phyloP scores from a whole-genome alignment of 2,797 vertebrate genomes.

The Apogon talboti region DNA sequence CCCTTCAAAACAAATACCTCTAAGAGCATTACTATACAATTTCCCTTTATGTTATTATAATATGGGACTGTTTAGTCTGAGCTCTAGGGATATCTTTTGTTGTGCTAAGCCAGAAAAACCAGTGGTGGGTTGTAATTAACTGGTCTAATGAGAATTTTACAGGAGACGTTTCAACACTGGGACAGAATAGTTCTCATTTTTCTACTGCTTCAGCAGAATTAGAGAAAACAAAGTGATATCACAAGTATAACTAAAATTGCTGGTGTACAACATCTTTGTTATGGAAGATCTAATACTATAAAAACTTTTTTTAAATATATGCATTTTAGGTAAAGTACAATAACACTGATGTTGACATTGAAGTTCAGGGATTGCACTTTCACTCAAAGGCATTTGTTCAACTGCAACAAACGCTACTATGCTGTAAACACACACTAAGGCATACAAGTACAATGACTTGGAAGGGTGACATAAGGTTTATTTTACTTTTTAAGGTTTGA shows the following conservation, averaged over 20 bases:
- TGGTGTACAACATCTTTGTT: too few relatives aligned
- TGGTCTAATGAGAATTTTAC: slow-evolving; percentile 56
- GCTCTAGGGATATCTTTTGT: slow-evolving; percentile 52
- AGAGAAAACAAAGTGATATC: slow-evolving; percentile 40
- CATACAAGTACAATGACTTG: not conserved
- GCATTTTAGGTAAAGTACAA: slow-evolving; percentile 5
- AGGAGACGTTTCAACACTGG: slow-evolving; percentile 38
- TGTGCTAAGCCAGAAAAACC: slow-evolving; percentile 52
- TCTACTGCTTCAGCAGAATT: not conserved
- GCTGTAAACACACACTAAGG: not conserved
- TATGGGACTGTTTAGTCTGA: slow-evolving; percentile 34
- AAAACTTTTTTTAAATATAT: not conserved
- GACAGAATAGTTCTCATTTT: slow-evolving; percentile 40
- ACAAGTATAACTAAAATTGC: not conserved
- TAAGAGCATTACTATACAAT: slow-evolving; percentile 27
- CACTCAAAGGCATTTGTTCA: not conserved
- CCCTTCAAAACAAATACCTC: slow-evolving; percentile 17
- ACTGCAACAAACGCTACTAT: slow-evolving; percentile 1
- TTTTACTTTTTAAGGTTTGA: not conserved
- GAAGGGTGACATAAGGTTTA: not conserved
- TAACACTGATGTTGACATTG: slow-evolving; percentile 12
- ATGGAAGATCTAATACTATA: not conserved
- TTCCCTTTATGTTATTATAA: slow-evolving; percentile 24
- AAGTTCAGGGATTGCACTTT: slow-evolving; percentile 12
- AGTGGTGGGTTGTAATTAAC: slow-evolving; percentile 61